Evolutionary conservation across 2,113 vertebrate species (phyloP), one percentile per base, ranked within the genome.

Genomic region (Martes martes): DNA sequence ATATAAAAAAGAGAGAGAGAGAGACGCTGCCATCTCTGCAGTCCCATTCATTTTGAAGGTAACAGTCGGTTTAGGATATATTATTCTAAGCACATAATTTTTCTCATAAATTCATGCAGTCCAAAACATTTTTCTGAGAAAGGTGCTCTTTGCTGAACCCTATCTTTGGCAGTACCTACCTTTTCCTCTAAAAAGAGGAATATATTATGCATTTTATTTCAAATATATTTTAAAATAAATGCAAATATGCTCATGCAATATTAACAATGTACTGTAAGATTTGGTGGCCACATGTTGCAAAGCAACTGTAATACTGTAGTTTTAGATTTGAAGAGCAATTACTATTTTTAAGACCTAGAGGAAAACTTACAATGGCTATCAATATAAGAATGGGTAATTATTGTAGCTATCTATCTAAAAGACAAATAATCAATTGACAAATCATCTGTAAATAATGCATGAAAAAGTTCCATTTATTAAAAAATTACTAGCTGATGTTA

Each of bases 351-450:
- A 89, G 50, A 91, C 15, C 39, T 71, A 67, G 78, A 80, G 45
- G 50, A 89, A 55, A 94, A 93, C 52, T 93, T 78, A 91, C 59
- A 59, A 73, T 39, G 31, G 26, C 78, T 73, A 13, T 89, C 94
- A 93, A 95, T 94, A 74, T 42, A 63, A 50, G 14, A 4, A 47
- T 86, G 69, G 13, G 59, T 63, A 42, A 93, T 98, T 88, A 91
- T 86, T 91, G 71, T 19, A 52, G 23, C 11, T 80, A 74, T 76
- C 28, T 95, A 63, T 93, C 76, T 88, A 90, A 89, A 96, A 76
- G 82, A 91, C 50, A 96, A 76, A 42, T 94, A 96, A 97, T 94
- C 26, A 82, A 71, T 71, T 71, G 74, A 47, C 4, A 97, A 93
- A 88, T 57, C 80, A 94, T 93, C 42, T 78, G 28, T 84, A 94